These are phyloP conservation scores for Podarcis raffonei DNA, from an alignment of 2,113 vertebrate species.

Conservation along the genomic window DNA sequence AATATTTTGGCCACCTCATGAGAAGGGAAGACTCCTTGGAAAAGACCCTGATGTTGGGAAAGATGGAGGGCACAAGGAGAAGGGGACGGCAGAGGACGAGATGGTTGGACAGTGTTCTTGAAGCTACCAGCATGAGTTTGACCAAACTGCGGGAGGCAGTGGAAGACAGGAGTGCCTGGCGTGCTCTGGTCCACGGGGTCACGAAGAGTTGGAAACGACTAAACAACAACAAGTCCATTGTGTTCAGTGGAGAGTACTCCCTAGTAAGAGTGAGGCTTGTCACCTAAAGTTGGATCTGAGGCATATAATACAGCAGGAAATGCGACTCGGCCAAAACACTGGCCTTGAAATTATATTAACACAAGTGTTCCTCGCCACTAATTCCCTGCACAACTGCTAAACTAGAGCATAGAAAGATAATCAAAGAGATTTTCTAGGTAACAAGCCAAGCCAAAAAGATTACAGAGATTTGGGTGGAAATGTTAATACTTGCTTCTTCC, in stretches of 20 bases:
- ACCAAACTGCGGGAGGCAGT: too few relatives aligned
- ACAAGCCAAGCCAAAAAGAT: conserved; percentile 2
- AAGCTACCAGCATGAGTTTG: too few relatives aligned
- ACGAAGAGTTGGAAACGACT: too few relatives aligned
- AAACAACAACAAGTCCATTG: background rate
- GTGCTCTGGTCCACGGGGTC: too few relatives aligned
- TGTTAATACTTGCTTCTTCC: background rate
- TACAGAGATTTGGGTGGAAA: background rate
- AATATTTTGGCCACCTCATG: too few relatives aligned
- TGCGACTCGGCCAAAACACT: background rate
- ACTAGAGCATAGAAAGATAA: background rate
- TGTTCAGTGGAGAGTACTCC: background rate
- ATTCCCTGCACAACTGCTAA: background rate
- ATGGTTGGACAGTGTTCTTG: too few relatives aligned
- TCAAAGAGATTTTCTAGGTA: too few relatives aligned
- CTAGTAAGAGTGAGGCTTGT: background rate
- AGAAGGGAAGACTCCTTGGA: too few relatives aligned
- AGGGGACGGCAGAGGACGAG: too few relatives aligned
- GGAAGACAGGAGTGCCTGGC: too few relatives aligned
- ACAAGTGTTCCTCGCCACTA: background rate
- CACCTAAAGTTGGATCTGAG: background rate
- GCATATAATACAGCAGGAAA: background rate
- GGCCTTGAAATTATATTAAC: background rate
- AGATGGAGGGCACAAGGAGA: too few relatives aligned
- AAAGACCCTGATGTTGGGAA: too few relatives aligned